Percentiles rank a stretch among this genome's conserved stretches.
Conservation (phyloP, 2,797 vertebrate genomes). For the Tenualosa thibaudeaui region DNA sequence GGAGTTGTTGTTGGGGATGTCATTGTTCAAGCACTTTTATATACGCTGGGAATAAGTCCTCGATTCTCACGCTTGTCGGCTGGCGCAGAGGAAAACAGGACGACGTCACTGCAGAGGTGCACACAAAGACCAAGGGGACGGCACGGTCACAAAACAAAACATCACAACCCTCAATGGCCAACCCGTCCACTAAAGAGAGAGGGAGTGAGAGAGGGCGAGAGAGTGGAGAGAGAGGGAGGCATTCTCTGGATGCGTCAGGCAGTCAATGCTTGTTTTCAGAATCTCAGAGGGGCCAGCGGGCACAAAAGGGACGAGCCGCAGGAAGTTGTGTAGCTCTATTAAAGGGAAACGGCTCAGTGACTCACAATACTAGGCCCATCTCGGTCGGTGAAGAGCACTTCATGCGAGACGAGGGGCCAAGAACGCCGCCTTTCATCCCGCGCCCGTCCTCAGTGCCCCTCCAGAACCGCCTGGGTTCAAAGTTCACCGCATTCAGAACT, state of each 20-base stretch:
- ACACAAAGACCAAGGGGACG: constrained; percentile 57
- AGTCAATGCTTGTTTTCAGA: constrained; percentile 62
- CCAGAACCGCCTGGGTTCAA: constrained; percentile 56
- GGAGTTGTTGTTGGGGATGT: background rate
- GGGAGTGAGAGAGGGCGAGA: background rate
- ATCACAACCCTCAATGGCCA: constrained; percentile 48
- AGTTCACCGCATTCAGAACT: constrained; percentile 63
- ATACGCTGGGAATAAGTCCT: constrained; percentile 31
- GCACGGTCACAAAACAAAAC: constrained; percentile 52
- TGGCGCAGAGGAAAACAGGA: constrained; percentile 37
- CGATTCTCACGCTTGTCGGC: constrained; percentile 20
- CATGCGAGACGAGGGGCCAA: constrained; percentile 62
- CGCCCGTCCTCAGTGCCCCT: constrained; percentile 52
- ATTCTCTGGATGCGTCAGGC: constrained; percentile 54
- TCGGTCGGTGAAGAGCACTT: constrained; percentile 65
- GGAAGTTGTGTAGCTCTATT: constrained; percentile 71
- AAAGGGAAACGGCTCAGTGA: constrained; percentile 68
- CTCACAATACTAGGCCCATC: constrained; percentile 61
- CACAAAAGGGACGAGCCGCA: constrained; percentile 64
- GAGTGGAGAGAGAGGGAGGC: constrained; percentile 39
- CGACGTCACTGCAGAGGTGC: constrained; percentile 48
- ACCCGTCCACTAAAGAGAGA: constrained; percentile 55
- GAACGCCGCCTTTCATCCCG: constrained; percentile 57
- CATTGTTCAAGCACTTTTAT: constrained; percentile 10
- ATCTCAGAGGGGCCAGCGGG: constrained; percentile 54